These are phyloP conservation scores for Onthophagus taurus DNA, from an alignment of 1,140 invertebrate genomes.

Conservation along the genomic window DNA sequence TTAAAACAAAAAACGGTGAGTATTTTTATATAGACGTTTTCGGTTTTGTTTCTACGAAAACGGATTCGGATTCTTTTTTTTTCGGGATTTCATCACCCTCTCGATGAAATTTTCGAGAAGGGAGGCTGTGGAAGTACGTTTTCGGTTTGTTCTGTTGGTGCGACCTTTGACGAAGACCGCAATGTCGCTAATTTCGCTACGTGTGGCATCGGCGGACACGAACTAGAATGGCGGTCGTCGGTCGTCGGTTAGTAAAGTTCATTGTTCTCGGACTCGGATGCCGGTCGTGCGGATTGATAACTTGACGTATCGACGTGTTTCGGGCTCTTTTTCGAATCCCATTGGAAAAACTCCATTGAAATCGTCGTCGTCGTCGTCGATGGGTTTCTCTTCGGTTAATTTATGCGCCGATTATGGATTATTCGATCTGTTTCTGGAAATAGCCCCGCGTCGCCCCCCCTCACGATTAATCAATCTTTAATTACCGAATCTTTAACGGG, in stretches of 20 bases:
- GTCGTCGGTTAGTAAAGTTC: too few species aligned
- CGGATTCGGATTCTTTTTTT: background rate
- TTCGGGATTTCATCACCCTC: background rate
- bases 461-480: constrained; percentile 32
- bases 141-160: too few species aligned
- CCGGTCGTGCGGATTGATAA: constrained; percentile 31
- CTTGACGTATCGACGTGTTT: constrained; percentile 20
- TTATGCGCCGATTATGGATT: constrained; percentile 11
- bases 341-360: background rate
- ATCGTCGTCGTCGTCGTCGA: constrained; percentile 11
- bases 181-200: constrained; percentile 25
- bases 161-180: constrained; percentile 24
- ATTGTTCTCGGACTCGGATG: constrained; percentile 36
- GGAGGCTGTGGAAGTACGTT: too few species aligned
- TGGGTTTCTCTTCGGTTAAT: constrained; percentile 11
- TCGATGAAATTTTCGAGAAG: too few species aligned
- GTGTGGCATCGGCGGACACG: constrained; percentile 27
- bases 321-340: background rate
- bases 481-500: constrained; percentile 20
- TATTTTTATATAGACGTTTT: too few species aligned
- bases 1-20: too few species aligned
- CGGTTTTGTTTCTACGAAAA: background rate
- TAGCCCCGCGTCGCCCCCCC: constrained; percentile 1
- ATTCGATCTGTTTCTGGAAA: constrained; percentile 13
- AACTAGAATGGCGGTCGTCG: constrained; percentile 34